A percentile compares a stretch with the other conserved stretches of the same genome.
phyloP scores from a whole-genome alignment of 2,113 vertebrate genomes.

The Orcinus orca region DNA sequence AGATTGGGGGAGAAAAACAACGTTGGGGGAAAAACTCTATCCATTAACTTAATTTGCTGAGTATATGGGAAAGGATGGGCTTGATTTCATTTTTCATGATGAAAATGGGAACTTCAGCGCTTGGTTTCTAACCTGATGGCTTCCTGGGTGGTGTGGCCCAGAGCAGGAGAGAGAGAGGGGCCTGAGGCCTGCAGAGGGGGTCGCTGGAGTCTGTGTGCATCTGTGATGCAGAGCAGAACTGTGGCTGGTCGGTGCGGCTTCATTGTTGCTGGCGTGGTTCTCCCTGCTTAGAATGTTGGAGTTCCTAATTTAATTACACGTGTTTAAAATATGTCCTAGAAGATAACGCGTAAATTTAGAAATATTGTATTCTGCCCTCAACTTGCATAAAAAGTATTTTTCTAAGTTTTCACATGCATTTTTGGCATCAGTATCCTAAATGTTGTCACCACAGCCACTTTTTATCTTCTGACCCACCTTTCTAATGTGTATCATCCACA shows the following conservation, averaged over 20 bases:
- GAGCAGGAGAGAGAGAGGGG: not conserved
- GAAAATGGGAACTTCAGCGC: not conserved
- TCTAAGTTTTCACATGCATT: not conserved
- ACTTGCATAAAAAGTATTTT: not conserved
- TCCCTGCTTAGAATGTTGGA: not conserved
- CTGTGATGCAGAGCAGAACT: not conserved
- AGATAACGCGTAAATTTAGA: not conserved
- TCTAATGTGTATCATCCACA: not conserved
- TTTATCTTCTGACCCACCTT: not conserved
- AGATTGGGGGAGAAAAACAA: not conserved
- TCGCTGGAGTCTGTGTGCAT: fast-evolving
- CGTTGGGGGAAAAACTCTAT: not conserved
- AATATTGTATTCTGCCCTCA: not conserved
- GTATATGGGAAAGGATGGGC: not conserved
- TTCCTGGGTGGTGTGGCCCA: not conserved
- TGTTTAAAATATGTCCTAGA: not conserved
- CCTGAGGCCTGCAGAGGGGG: not conserved
- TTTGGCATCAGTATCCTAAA: not conserved
- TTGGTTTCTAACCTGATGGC: not conserved
- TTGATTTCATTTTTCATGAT: not conserved
- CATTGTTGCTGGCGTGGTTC: not conserved
- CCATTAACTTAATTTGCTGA: not conserved
- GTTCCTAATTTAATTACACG: not conserved
- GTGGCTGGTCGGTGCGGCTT: not conserved
- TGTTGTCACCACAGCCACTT: not conserved